phyloP scores from a whole-genome alignment of 2,797 vertebrate genomes.

The Harpagifer antarcticus region DNA sequence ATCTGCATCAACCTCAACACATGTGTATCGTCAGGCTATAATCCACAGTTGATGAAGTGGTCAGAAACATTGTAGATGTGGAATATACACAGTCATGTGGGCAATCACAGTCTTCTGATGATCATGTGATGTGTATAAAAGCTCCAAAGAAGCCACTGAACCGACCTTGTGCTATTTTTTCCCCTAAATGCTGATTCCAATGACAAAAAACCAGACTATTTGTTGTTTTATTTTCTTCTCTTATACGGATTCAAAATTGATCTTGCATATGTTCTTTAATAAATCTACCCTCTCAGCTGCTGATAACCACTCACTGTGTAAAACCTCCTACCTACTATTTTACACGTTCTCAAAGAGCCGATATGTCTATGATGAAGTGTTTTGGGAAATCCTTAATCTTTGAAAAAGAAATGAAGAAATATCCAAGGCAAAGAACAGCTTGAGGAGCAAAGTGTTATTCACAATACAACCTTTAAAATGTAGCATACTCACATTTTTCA shows the following conservation, averaged over 20 bases:
- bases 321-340: background rate
- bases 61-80: too few species aligned
- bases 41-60: too few species aligned
- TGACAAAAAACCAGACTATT: background rate
- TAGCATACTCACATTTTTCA: slow-evolving; percentile 15
- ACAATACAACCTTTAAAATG: background rate
- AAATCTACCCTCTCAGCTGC: background rate
- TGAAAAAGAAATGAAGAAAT: background rate
- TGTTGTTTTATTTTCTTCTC: background rate
- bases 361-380: background rate
- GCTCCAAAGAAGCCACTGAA: too few species aligned
- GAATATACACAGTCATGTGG: too few species aligned
- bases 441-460: background rate
- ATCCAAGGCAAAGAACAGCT: background rate
- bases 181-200: background rate
- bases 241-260: background rate
- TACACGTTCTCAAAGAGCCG: background rate
- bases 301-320: background rate
- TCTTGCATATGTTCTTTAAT: background rate
- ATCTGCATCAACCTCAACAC: too few species aligned
- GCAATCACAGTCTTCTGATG: too few species aligned
- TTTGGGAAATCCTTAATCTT: background rate
- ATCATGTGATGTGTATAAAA: too few species aligned
- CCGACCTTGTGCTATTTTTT: too few species aligned
- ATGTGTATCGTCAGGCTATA: too few species aligned